Evolutionary conservation across 2,113 vertebrate genomes (phyloP).

Genomic region (Uropsilus gracilis): DNA sequence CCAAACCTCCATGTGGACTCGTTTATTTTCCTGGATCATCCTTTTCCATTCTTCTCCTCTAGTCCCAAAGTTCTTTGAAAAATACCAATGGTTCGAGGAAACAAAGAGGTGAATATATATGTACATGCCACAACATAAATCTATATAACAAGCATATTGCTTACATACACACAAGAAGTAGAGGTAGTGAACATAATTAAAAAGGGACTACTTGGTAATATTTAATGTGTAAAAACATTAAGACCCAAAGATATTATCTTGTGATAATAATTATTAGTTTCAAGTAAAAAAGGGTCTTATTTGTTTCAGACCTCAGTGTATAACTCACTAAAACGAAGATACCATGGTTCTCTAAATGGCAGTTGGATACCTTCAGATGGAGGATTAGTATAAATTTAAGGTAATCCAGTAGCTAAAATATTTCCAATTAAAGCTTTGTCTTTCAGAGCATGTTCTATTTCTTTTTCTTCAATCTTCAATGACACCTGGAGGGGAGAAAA

Average conservation of each 20-base stretch:
- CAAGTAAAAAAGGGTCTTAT: conserved; percentile 46
- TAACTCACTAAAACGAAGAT: conserved; percentile 45
- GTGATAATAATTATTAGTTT: conserved; percentile 2
- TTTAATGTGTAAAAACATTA: conserved; percentile 56
- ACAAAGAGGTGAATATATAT: background rate
- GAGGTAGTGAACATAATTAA: background rate
- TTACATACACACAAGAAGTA: background rate
- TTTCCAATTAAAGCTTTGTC: conserved; percentile 91
- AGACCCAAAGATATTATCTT: conserved; percentile 4
- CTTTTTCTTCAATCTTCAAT: conserved; percentile 93
- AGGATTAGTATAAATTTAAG: conserved; percentile 58
- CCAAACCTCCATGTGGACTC: background rate
- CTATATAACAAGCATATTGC: background rate
- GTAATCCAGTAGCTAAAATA: conserved; percentile 90
- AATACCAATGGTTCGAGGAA: background rate
- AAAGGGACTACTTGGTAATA: conserved; percentile 34
- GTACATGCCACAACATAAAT: background rate
- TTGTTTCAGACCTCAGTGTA: conserved; percentile 9
- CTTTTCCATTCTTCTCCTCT: background rate
- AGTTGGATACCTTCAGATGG: background rate
- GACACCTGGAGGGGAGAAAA: conserved; percentile 87
- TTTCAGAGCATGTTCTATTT: conserved; percentile 92
- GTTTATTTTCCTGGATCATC: background rate
- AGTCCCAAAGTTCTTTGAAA: conserved; percentile 41
- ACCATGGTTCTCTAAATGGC: background rate